Evolutionary conservation across 2,113 vertebrate genomes (phyloP), one percentile per base, ranked within the genome.

Genomic region (Dolichotis patagonum): DNA sequence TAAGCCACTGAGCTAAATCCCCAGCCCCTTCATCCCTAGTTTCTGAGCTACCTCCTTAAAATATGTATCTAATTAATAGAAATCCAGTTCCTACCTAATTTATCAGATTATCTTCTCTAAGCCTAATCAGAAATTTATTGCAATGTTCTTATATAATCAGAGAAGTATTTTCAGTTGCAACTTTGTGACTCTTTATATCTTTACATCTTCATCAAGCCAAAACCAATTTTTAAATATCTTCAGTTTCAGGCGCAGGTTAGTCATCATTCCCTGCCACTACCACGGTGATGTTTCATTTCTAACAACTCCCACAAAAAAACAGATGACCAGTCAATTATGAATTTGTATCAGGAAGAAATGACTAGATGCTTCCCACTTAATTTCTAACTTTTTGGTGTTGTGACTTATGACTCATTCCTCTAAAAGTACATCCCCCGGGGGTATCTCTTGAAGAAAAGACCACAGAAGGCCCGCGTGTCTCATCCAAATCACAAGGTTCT

Each of bases 381-480:
- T 93, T 88, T 92, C 35, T 97, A 43, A 54, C n/a, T 96, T 92
- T 63, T 98, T 78, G 35, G 41, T 81, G 54, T 54, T 60, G 63
- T 77, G 77, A 96, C 69, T 84, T 92, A 56, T 97, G 94, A 95
- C 12, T 97, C 90, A 96, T 82, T 52, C 22, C 46, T 78, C 58
- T 83, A 94, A 87, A 63, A 62, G 28, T 32, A 11, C 56, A 81
- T 82, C 13, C 49, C n/a, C 77, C 92, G 75, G 41, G 38, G 46
- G 3, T 58, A 11, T 88, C 60, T 73, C 28, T 77, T 88, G 84
- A 96, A 93, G 56, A 93, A 92, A 65, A 84, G 87, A 91, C 69
- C 41, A 85, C 67, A 90, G n/a, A 93, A 92, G 60, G 26, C 0
- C 19, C 90, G 80, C 12, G 6, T 85, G 41, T 90, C 60, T 93